Conservation (phyloP, 2,797 vertebrate genomes). For the Pygocentrus nattereri region DNA sequence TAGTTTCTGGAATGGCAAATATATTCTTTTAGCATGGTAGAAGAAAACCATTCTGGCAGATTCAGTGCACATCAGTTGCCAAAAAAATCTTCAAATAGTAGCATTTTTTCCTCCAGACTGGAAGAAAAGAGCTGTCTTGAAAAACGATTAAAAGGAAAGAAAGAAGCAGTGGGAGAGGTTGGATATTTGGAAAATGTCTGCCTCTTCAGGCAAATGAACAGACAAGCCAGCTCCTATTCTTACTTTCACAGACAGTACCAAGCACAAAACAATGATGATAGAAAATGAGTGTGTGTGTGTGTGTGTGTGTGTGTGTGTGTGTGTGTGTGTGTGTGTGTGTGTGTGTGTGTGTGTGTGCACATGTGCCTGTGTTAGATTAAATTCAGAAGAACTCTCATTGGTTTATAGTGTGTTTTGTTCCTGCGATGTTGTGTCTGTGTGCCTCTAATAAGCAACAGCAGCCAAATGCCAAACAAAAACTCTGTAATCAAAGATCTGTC, state of each 20-base stretch:
- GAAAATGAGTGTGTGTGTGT: constrained; percentile 31
- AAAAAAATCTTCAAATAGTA: constrained; percentile 68
- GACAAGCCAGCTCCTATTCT: constrained; percentile 38
- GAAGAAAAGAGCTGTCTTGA: constrained; percentile 68
- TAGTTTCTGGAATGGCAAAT: constrained; percentile 56
- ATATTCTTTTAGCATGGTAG: constrained; percentile 64
- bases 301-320: constrained; percentile 19
- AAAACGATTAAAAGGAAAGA: constrained; percentile 74
- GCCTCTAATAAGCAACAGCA: constrained; percentile 60
- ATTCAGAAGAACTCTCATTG: constrained; percentile 35
- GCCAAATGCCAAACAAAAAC: constrained; percentile 35
- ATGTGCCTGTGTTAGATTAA: constrained; percentile 48
- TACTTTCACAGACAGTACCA: constrained; percentile 46
- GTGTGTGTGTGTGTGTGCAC: constrained; percentile 8
- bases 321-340: constrained; percentile 41
- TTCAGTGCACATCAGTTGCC: constrained; percentile 56
- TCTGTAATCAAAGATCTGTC: constrained; percentile 8
- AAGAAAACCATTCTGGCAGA: constrained; percentile 61
- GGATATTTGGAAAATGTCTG: constrained; percentile 43
- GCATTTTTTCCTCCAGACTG: constrained; percentile 62
- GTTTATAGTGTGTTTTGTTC: constrained; percentile 50
- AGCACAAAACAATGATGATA: constrained; percentile 18
- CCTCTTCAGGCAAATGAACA: constrained; percentile 29
- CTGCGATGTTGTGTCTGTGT: constrained; percentile 44
- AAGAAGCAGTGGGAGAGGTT: constrained; percentile 65